Conservation (phyloP, 2,888 invertebrate genomes). For the Scaptomyza flava region DNA sequence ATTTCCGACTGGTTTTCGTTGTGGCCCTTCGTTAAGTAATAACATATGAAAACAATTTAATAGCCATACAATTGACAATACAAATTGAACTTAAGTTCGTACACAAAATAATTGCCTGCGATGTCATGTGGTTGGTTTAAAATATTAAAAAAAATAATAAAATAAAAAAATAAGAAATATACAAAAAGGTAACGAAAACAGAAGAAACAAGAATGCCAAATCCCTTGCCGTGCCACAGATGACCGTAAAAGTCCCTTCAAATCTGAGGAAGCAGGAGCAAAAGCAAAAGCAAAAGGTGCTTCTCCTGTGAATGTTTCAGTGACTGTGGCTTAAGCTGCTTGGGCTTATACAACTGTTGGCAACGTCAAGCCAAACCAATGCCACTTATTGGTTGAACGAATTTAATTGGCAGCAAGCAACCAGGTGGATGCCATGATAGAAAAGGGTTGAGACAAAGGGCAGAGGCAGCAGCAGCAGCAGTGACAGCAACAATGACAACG, state of each 20-base stretch:
- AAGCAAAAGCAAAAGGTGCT: conserved; percentile 23
- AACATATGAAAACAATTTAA: conserved; percentile 1
- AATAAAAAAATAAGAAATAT: not conserved
- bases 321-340: conserved; percentile 33
- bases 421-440: conserved; percentile 5
- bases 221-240: conserved; percentile 7
- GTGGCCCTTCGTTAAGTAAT: not conserved
- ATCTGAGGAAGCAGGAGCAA: conserved; percentile 5
- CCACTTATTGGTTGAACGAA: conserved; percentile 71
- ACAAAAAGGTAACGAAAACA: not conserved
- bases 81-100: not conserved
- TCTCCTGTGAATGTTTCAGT: conserved; percentile 8
- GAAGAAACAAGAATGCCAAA: conserved; percentile 14
- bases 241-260: conserved; percentile 30
- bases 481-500: conserved; percentile 58
- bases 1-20: not conserved
- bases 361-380: conserved; percentile 63
- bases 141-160: conserved; percentile 2
- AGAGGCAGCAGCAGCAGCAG: conserved; percentile 13
- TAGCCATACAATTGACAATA: conserved; percentile 5
- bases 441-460: not conserved
- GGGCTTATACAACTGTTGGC: conserved; percentile 44
- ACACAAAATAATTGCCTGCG: not conserved
- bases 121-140: not conserved
- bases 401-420: conserved; percentile 67